Percentiles rank a stretch among this genome's conserved stretches.
Evolutionary conservation across 2,797 vertebrate species (phyloP).

Genomic region (Sebastes taczanowskii): DNA sequence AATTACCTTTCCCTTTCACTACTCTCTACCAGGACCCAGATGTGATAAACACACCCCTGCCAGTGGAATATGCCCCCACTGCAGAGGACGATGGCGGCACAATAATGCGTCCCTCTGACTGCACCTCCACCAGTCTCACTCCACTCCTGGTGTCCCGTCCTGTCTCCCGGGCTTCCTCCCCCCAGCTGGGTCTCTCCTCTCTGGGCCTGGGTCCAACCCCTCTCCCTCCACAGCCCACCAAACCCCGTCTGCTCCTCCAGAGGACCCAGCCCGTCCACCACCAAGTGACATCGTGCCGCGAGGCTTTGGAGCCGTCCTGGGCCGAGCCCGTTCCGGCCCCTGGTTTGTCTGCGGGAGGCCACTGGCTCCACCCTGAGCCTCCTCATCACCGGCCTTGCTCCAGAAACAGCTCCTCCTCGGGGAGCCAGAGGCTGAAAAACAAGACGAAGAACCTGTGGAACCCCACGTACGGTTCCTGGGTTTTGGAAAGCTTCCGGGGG

Average conservation of each 20-base stretch:
- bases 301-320: constrained; percentile 80
- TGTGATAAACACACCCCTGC: constrained; percentile 90
- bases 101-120: constrained; percentile 77
- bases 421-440: constrained; percentile 88
- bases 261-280: constrained; percentile 75
- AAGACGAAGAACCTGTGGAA: constrained; percentile 95
- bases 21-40: constrained; percentile 86
- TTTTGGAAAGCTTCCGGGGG: constrained; percentile 85
- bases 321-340: constrained; percentile 69
- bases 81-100: constrained; percentile 84
- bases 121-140: constrained; percentile 80
- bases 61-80: constrained; percentile 84
- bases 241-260: constrained; percentile 76
- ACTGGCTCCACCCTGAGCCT: constrained; percentile 79
- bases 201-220: constrained; percentile 40
- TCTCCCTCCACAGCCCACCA: constrained; percentile 70
- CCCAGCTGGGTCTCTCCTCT: constrained; percentile 61
- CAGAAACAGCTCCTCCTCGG: constrained; percentile 78
- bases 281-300: constrained; percentile 79
- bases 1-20: not conserved
- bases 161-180: constrained; percentile 71
- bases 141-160: constrained; percentile 81
- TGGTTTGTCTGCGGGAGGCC: constrained; percentile 43
- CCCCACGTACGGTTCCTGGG: constrained; percentile 93
- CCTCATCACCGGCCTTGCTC: constrained; percentile 72